A percentile compares a stretch with the other conserved stretches of the same genome.
Conservation (phyloP, 2,888 invertebrate species). For the Cloeon dipterum region DNA sequence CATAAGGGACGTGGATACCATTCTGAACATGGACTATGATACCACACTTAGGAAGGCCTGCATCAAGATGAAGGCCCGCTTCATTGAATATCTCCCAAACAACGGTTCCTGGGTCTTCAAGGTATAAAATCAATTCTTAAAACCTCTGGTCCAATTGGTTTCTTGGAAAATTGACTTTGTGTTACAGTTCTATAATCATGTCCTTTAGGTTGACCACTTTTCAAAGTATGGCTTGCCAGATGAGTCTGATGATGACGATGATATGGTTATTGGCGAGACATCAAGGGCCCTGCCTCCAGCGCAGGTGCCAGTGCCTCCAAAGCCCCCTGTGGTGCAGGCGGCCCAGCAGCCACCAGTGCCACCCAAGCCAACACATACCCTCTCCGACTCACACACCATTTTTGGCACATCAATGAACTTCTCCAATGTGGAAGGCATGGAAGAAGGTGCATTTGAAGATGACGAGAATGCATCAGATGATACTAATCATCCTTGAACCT, state of each 20-base stretch:
- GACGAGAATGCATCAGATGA: too few species aligned
- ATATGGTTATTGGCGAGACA: too few species aligned
- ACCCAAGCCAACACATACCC: too few species aligned
- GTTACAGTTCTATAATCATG: too few species aligned
- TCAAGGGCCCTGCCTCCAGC: too few species aligned
- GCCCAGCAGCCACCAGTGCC: conserved; percentile 7
- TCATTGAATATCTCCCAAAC: conserved; percentile 83
- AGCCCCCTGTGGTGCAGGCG: conserved; percentile 10
- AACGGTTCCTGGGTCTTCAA: conserved; percentile 96
- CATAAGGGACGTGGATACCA: conserved; percentile 55
- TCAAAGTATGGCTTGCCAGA: conserved; percentile 81
- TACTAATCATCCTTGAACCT: too few species aligned
- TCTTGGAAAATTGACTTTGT: neutral
- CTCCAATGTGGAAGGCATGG: too few species aligned
- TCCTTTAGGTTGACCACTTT: conserved; percentile 85
- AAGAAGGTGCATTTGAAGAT: too few species aligned
- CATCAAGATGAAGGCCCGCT: conserved; percentile 68
- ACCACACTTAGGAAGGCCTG: conserved; percentile 64
- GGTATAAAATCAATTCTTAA: too few species aligned
- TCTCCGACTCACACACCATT: too few species aligned
- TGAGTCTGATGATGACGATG: conserved; percentile 60
- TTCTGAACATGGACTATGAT: conserved; percentile 64
- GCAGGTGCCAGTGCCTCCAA: too few species aligned
- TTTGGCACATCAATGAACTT: too few species aligned
- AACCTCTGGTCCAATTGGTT: neutral